Conservation (phyloP, 92 coral and sea anemone species). For the Virgularia gustaviana region DNA sequence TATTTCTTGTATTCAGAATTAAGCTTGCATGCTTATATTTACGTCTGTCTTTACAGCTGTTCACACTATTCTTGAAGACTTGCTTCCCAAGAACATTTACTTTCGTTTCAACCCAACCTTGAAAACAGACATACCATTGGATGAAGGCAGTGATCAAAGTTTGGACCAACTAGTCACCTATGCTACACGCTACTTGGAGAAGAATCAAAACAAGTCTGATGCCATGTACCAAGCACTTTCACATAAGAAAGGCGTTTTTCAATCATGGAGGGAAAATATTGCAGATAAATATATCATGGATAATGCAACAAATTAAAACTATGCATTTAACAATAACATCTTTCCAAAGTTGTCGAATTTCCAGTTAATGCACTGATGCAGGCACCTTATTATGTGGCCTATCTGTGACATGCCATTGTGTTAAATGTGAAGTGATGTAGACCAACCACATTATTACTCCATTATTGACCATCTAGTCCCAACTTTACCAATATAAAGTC, state of each 20-base stretch:
- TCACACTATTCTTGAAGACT: slow-evolving; percentile 76
- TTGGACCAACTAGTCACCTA: slow-evolving; percentile 76
- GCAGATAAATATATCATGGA: slow-evolving; percentile 8
- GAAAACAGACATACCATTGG: slow-evolving; percentile 83
- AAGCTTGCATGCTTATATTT: too few relatives aligned
- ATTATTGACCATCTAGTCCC: too few relatives aligned
- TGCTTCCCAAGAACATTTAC: slow-evolving; percentile 74
- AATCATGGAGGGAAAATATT: slow-evolving; percentile 58
- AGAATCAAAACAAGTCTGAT: slow-evolving; percentile 52
- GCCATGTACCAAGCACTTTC: slow-evolving; percentile 56
- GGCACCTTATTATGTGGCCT: too few relatives aligned
- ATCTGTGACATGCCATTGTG: too few relatives aligned
- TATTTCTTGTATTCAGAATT: background rate
- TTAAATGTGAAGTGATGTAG: too few relatives aligned
- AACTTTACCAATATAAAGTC: too few relatives aligned
- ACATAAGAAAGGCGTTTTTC: slow-evolving; percentile 50
- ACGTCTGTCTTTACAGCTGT: slow-evolving; percentile 59
- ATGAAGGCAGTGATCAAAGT: slow-evolving; percentile 69
- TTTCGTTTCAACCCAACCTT: slow-evolving; percentile 80
- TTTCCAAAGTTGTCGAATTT: background rate
- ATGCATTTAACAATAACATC: background rate
- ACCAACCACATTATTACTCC: too few relatives aligned
- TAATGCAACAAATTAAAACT: background rate
- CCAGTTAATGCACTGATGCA: too few relatives aligned
- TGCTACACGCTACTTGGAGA: slow-evolving; percentile 70